phyloP scores from a whole-genome alignment of 2,113 vertebrate genomes.

The Illadopsis cleaveri region DNA sequence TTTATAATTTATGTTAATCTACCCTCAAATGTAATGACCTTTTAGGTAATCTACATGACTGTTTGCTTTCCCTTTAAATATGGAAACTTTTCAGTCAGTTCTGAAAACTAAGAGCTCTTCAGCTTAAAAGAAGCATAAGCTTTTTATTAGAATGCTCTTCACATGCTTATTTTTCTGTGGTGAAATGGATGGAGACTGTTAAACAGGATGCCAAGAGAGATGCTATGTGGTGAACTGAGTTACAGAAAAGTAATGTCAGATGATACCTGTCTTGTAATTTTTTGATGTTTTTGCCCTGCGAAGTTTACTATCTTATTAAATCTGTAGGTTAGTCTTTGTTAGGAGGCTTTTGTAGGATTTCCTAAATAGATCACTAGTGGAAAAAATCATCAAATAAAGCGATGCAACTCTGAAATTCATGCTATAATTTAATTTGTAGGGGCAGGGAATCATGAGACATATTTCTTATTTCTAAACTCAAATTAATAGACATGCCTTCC shows the following conservation, averaged over 20 bases:
- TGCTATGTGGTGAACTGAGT: background rate
- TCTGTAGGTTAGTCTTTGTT: background rate
- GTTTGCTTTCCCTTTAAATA: background rate
- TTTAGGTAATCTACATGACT: background rate
- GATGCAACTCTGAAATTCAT: constrained; percentile 4
- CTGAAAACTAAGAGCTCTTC: background rate
- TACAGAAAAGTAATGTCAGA: constrained; percentile 16
- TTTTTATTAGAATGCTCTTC: background rate
- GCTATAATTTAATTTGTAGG: constrained; percentile 8
- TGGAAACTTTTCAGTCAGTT: background rate
- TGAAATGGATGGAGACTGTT: background rate
- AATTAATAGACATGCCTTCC: background rate
- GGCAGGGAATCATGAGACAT: background rate
- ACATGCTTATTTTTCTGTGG: background rate
- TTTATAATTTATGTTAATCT: background rate
- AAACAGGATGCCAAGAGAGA: background rate
- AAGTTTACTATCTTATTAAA: constrained; percentile 19
- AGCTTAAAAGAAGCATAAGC: background rate
- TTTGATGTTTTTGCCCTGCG: background rate
- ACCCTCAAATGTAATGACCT: background rate
- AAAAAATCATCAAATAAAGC: background rate
- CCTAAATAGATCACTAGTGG: background rate
- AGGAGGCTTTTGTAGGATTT: background rate
- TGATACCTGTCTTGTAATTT: constrained; percentile 32
- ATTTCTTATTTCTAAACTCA: constrained; percentile 12